These are phyloP conservation scores for Pterobdella sp. DNA, from an alignment of 2,888 invertebrate species.

Conservation along the genomic window DNA sequence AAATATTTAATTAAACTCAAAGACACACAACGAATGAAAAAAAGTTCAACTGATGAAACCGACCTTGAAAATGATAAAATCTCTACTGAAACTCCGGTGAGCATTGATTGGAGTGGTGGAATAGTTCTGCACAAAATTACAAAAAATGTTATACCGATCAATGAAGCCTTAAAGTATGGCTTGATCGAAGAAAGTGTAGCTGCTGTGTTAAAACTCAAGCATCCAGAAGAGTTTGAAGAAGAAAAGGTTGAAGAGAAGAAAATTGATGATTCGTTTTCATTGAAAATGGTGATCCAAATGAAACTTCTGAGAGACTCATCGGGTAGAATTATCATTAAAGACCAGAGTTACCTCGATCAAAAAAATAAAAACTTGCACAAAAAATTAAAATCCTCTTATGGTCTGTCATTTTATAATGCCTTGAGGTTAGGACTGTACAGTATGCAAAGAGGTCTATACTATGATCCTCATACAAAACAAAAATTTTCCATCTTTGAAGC, in stretches of 20 bases:
- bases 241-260: constrained; percentile 9
- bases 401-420: constrained; percentile 36
- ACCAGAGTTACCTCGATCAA: constrained; percentile 19
- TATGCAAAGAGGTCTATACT: constrained; percentile 34
- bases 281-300: constrained; percentile 30
- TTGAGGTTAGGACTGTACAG: constrained; percentile 42
- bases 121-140: constrained; percentile 69
- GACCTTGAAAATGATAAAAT: constrained; percentile 1
- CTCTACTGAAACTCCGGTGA: constrained; percentile 7
- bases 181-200: constrained; percentile 36
- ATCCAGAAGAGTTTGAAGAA: constrained; percentile 21
- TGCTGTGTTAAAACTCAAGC: constrained; percentile 35
- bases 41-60: neutral
- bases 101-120: constrained; percentile 39
- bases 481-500: constrained; percentile 64
- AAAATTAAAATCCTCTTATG: constrained; percentile 20
- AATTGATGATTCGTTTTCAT: neutral
- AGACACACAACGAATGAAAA: constrained; percentile 8
- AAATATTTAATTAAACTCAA: neutral
- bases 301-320: constrained; percentile 29
- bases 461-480: constrained; percentile 36
- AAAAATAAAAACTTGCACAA: constrained; percentile 14
- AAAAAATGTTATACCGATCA: constrained; percentile 67
- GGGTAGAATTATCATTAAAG: constrained; percentile 27
- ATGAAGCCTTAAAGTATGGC: constrained; percentile 62